Conservation (phyloP, 2,888 invertebrate species). For the Pachycephus smyrnensis region DNA sequence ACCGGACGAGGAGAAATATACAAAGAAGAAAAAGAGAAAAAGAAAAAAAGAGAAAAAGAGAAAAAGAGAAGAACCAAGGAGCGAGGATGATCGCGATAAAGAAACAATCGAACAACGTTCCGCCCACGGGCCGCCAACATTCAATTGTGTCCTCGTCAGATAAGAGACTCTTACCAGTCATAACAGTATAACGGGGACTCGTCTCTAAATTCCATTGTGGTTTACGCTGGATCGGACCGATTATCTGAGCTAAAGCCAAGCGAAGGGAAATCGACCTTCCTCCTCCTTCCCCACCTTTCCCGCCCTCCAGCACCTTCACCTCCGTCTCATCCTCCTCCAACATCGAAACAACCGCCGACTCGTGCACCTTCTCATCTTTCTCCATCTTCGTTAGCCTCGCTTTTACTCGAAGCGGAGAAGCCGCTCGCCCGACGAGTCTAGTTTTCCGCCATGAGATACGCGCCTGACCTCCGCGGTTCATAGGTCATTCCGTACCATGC, state of each 20-base stretch:
- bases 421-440: background rate
- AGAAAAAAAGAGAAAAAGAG: constrained; percentile 19
- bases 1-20: background rate
- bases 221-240: constrained; percentile 2
- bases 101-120: constrained; percentile 60
- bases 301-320: background rate
- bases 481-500: background rate
- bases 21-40: constrained; percentile 12
- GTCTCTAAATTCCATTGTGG: constrained; percentile 7
- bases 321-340: background rate
- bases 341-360: background rate
- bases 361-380: no score
- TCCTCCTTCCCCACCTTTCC: constrained; percentile 4
- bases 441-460: background rate
- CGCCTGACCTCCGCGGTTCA: background rate
- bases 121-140: constrained; percentile 53
- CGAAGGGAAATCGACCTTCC: constrained; percentile 7
- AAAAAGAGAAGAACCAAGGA: constrained; percentile 35
- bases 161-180: constrained; percentile 14
- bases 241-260: constrained; percentile 1
- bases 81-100: constrained; percentile 61
- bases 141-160: constrained; percentile 47
- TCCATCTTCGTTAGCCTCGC: no score
- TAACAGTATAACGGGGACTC: constrained; percentile 5
- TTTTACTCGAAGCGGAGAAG: background rate